These are phyloP conservation scores for Aphodius sticticus DNA, from an alignment of 2,888 invertebrate species.

Conservation along the genomic window DNA sequence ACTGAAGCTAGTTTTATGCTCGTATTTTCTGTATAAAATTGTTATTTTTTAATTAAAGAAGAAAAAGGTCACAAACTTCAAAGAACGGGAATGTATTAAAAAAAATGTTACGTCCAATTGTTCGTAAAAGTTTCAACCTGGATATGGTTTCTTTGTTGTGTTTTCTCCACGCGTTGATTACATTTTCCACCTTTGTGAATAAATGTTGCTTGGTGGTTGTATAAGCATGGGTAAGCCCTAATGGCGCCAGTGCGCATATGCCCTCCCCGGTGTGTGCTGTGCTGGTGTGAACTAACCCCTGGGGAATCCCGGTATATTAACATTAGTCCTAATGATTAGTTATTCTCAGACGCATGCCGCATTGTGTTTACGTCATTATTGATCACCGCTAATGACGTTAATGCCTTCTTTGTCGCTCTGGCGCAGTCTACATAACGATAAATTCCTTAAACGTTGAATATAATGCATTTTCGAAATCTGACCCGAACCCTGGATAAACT, in stretches of 20 bases:
- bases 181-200: background rate
- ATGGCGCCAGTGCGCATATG: background rate
- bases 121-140: too few species aligned
- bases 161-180: background rate
- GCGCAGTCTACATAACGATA: background rate
- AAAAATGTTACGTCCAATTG: too few species aligned
- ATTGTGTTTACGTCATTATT: background rate
- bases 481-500: background rate
- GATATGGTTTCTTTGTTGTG: background rate
- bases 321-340: conserved; percentile 4
- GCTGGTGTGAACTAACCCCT: background rate
- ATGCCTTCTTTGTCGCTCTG: background rate
- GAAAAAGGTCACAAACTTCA: too few species aligned
- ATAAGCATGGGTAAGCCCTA: background rate
- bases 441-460: background rate
- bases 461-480: conserved; percentile 23
- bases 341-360: background rate
- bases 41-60: too few species aligned
- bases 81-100: too few species aligned
- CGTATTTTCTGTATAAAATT: too few species aligned
- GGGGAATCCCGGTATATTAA: background rate
- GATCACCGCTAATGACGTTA: background rate
- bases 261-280: background rate
- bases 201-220: background rate
- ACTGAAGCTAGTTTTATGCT: too few species aligned